Evolutionary conservation across 2,113 vertebrate genomes (phyloP).

Genomic region (Forbesichthys papilliferus): DNA sequence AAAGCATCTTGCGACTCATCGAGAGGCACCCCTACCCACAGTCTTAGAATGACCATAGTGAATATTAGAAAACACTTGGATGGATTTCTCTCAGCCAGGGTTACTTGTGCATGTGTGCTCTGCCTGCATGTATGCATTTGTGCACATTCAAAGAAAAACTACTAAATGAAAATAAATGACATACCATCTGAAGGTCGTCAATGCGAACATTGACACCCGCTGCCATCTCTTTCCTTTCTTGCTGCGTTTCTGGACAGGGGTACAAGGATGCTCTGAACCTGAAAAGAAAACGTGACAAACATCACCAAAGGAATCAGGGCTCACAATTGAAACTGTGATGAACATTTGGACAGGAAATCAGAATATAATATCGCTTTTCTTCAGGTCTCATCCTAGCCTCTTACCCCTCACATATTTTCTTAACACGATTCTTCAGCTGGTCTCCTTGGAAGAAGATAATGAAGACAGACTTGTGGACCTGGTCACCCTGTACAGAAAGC

Average conservation of each 20-base stretch:
- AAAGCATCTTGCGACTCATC: too few relatives aligned
- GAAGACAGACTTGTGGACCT: slow-evolving; percentile 98
- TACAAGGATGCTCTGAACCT: slow-evolving; percentile 97
- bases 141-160: neutral
- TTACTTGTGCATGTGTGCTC: too few relatives aligned
- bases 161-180: neutral
- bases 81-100: too few relatives aligned
- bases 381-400: neutral
- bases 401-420: slow-evolving; percentile 99
- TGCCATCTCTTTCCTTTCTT: slow-evolving; percentile 97
- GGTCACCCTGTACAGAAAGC: slow-evolving; percentile 81
- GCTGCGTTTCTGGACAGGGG: slow-evolving; percentile 94
- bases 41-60: too few relatives aligned
- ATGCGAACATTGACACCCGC: slow-evolving; percentile 95
- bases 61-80: too few relatives aligned
- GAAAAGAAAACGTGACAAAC: slow-evolving; percentile 3
- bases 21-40: too few relatives aligned
- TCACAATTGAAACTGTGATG: too few relatives aligned
- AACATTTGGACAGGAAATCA: too few relatives aligned
- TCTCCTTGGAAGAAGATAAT: slow-evolving; percentile 99
- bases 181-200: slow-evolving; percentile 98
- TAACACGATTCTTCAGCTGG: slow-evolving; percentile 95
- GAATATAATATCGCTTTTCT: neutral
- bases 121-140: too few relatives aligned
- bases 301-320: neutral